phyloP scores from a whole-genome alignment of 1,140 invertebrate species.

The Formica exsecta region DNA sequence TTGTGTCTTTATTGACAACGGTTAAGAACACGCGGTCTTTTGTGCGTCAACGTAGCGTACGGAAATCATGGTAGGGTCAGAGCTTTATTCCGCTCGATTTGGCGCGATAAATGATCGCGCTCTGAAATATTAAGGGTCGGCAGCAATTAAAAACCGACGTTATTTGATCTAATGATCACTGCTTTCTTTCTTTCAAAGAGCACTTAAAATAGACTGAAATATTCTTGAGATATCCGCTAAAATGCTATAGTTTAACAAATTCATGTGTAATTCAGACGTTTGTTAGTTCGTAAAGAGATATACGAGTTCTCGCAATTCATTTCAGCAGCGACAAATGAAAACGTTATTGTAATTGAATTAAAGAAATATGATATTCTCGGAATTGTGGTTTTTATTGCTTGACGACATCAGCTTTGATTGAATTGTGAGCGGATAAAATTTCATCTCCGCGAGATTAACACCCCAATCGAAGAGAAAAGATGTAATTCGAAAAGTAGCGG shows the following conservation, averaged over 20 bases:
- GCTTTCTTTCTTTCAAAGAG: not conserved
- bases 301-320: not conserved
- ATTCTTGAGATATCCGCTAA: not conserved
- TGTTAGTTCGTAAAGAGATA: not conserved
- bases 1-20: slow-evolving; percentile 19
- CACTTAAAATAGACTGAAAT: not conserved
- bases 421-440: slow-evolving; percentile 33
- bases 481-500: slow-evolving; percentile 34
- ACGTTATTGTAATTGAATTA: slow-evolving; percentile 27
- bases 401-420: slow-evolving; percentile 28
- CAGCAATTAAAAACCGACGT: slow-evolving; percentile 64
- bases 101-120: slow-evolving; percentile 44
- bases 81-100: slow-evolving; percentile 66
- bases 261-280: not conserved
- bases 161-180: slow-evolving; percentile 53
- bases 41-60: not conserved
- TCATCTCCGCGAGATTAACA: slow-evolving; percentile 51
- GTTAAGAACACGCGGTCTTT: slow-evolving; percentile 37
- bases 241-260: not conserved
- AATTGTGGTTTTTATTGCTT: slow-evolving; percentile 19
- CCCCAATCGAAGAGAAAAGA: slow-evolving; percentile 21
- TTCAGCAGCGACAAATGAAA: slow-evolving; percentile 9
- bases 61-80: slow-evolving; percentile 26
- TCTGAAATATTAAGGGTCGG: slow-evolving; percentile 56
- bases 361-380: not conserved